These are phyloP conservation scores for Leiothrix lutea DNA, from an alignment of 2,113 vertebrate species.

Conservation along the genomic window DNA sequence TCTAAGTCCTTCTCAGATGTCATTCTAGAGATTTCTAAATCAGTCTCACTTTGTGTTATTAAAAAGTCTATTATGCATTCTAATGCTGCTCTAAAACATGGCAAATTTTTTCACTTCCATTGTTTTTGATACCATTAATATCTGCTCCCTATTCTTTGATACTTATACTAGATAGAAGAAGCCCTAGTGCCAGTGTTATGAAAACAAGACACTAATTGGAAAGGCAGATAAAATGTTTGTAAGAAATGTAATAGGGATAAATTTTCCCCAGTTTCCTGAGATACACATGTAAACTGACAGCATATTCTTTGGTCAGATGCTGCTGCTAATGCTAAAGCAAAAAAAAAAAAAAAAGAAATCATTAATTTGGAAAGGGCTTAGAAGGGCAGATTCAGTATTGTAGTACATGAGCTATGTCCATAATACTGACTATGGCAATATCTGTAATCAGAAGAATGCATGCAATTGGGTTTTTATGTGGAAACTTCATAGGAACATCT, in stretches of 20 bases:
- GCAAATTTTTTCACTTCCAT: constrained; percentile 14
- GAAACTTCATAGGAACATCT: not conserved
- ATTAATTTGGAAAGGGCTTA: not conserved
- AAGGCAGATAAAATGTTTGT: not conserved
- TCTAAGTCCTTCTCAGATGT: constrained; percentile 62
- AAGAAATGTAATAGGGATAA: not conserved
- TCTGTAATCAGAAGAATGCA: fast-evolving
- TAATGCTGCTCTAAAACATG: constrained; percentile 36
- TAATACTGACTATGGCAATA: not conserved
- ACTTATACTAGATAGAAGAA: not conserved
- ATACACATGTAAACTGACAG: not conserved
- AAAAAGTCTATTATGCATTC: constrained; percentile 64
- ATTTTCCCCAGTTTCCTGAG: not conserved
- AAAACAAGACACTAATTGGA: not conserved
- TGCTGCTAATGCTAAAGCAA: not conserved
- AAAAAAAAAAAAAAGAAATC: not conserved
- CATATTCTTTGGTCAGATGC: not conserved
- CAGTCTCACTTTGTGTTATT: constrained; percentile 59
- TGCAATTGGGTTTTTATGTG: not conserved
- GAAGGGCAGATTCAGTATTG: not conserved
- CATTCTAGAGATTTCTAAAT: constrained; percentile 69
- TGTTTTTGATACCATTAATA: constrained; percentile 1
- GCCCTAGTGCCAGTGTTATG: not conserved
- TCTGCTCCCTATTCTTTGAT: not conserved
- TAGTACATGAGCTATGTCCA: not conserved